These are phyloP conservation scores for Streptopelia turtur DNA, from an alignment of 2,797 vertebrate species.

Conservation along the genomic window DNA sequence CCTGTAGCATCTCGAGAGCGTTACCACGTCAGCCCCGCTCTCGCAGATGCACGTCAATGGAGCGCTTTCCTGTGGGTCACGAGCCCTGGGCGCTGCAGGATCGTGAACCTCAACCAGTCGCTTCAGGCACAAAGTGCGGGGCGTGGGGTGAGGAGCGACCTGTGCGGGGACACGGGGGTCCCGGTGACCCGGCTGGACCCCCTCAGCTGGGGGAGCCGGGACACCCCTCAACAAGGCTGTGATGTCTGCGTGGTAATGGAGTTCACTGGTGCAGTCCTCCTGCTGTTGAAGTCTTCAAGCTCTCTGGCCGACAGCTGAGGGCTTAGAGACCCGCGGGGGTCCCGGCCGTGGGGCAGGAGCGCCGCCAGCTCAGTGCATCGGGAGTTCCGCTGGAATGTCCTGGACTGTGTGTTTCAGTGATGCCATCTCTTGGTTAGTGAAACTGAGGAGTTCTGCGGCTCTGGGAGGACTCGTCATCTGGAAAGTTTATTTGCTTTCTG, in stretches of 20 bases:
- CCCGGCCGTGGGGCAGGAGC: background rate
- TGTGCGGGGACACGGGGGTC: background rate
- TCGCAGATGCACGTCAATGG: background rate
- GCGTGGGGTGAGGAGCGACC: fast-evolving
- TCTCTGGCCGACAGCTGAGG: background rate
- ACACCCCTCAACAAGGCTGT: background rate
- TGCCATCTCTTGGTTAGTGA: background rate
- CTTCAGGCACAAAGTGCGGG: fast-evolving
- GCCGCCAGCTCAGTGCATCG: fast-evolving
- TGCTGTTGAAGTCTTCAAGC: too few species aligned
- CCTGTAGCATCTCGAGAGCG: background rate
- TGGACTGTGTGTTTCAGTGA: fast-evolving
- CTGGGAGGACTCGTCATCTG: background rate
- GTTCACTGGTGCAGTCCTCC: background rate
- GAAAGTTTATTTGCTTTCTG: background rate
- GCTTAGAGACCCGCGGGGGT: fast-evolving
- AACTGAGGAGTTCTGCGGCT: background rate
- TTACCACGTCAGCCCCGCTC: fast-evolving
- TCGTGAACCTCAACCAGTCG: fast-evolving
- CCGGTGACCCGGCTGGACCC: fast-evolving
- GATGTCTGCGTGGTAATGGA: fast-evolving
- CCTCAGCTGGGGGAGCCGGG: background rate
- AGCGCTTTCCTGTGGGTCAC: fast-evolving
- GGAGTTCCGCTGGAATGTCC: background rate
- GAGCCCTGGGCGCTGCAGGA: background rate